phyloP scores from a whole-genome alignment of 2,113 vertebrate species.

The Penelope pileata region DNA sequence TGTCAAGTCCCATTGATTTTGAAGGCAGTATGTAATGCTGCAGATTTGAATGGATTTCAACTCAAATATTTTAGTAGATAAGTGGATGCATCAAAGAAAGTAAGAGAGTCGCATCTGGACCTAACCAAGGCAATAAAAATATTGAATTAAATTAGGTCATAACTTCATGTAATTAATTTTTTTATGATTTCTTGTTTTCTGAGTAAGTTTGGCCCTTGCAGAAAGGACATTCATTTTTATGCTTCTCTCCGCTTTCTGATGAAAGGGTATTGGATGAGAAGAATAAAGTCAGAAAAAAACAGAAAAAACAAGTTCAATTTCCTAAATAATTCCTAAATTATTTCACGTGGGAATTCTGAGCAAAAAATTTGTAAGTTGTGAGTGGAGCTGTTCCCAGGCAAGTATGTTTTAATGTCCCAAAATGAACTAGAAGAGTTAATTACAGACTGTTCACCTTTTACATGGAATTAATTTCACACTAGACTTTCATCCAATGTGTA shows the following conservation, averaged over 20 bases:
- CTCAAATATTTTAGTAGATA: neutral
- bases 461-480: neutral
- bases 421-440: neutral
- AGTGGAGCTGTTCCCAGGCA: neutral
- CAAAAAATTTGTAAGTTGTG: neutral
- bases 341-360: neutral
- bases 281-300: neutral
- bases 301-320: neutral
- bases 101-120: neutral
- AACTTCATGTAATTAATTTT: neutral
- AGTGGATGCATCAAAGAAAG: neutral
- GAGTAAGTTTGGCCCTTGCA: neutral
- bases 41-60: neutral
- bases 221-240: neutral
- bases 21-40: accelerated
- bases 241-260: neutral
- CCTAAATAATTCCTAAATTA: neutral
- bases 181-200: neutral
- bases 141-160: neutral
- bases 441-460: neutral
- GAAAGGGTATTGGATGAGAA: neutral
- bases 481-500: neutral
- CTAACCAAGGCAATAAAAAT: neutral
- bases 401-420: neutral
- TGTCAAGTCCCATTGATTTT: neutral